Conservation (phyloP, 1,140 invertebrate genomes). For the Platyscapa corneri region DNA sequence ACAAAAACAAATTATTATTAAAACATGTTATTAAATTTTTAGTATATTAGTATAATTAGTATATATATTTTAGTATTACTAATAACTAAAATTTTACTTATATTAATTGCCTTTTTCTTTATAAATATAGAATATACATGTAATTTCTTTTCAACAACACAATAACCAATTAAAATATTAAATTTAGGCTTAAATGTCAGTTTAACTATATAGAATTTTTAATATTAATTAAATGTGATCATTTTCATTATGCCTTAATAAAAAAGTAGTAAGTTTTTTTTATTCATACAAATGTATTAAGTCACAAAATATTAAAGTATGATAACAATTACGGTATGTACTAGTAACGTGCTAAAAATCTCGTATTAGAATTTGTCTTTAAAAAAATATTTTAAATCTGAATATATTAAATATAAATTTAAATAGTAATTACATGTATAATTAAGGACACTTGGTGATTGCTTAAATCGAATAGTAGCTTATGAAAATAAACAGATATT, state of each 20-base stretch:
- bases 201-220: neutral
- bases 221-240: neutral
- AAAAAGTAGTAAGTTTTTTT: neutral
- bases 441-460: slow-evolving; percentile 15
- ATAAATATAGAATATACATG: too few species aligned
- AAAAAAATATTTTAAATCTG: slow-evolving; percentile 26
- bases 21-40: neutral
- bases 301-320: neutral
- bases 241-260: neutral
- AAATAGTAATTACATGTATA: neutral
- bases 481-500: neutral
- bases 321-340: slow-evolving; percentile 4
- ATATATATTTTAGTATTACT: neutral
- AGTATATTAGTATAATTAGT: too few species aligned
- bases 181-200: neutral
- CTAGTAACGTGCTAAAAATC: too few species aligned
- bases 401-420: neutral
- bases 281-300: neutral
- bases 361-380: neutral
- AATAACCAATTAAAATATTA: too few species aligned
- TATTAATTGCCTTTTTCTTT: too few species aligned
- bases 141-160: too few species aligned
- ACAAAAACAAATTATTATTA: neutral
- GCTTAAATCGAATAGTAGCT: neutral
- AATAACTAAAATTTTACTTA: too few species aligned